Percentiles rank a stretch among this genome's conserved stretches.
Conservation (phyloP, 2,888 invertebrate genomes). For the Elgonia sp. region DNA sequence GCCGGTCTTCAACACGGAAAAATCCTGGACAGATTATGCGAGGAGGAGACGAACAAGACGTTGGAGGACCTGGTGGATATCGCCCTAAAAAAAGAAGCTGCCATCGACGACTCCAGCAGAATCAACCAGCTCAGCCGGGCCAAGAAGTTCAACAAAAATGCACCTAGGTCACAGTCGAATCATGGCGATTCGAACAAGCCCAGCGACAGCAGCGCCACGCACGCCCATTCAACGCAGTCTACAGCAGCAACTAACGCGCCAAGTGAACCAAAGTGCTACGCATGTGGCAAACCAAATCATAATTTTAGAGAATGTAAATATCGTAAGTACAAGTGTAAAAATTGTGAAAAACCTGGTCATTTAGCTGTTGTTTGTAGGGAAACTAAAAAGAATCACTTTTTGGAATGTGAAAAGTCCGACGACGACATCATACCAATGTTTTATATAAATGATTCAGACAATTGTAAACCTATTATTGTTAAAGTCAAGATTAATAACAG, state of each 20-base stretch:
- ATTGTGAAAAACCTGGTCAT: conserved; percentile 74
- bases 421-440: neutral
- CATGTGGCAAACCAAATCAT: conserved; percentile 13
- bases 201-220: neutral
- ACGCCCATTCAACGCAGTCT: neutral
- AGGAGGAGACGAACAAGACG: conserved; percentile 6
- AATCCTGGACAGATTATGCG: conserved; percentile 55
- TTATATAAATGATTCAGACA: neutral
- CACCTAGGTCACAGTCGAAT: neutral
- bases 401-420: neutral
- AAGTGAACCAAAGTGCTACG: neutral
- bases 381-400: neutral
- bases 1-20: too few species aligned
- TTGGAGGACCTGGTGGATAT: neutral
- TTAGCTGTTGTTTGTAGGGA: conserved; percentile 50
- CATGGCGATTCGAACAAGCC: neutral
- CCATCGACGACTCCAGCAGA: neutral
- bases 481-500: neutral
- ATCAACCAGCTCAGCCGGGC: neutral
- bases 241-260: neutral
- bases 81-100: neutral
- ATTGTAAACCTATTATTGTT: neutral
- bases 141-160: too few species aligned
- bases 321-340: neutral
- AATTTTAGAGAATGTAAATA: neutral